Evolutionary conservation across 2,113 vertebrate genomes (phyloP), one percentile per base, ranked within the genome.

Genomic region (Corydoras maculifer): DNA sequence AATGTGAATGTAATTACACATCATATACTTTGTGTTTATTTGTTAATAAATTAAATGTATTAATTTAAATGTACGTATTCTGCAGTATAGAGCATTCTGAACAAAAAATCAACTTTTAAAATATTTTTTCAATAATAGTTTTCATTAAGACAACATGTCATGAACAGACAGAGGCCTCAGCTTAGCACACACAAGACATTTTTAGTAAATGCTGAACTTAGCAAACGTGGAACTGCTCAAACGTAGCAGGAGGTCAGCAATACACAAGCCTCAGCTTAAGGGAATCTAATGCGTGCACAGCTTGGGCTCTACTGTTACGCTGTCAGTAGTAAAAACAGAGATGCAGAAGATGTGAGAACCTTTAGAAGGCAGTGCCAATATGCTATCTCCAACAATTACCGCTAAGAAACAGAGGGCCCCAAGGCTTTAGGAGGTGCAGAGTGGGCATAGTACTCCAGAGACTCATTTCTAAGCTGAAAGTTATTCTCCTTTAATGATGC

Each of bases 241-340:
- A 15, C 12, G 51, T 60, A 50, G 18, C 53, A 35, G 63, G 18
- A 18, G 13, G 30, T 14, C 29, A 12, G 53, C 13, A 53, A 53
- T 55, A 32, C 29, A 55, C 25, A 55, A 73, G 11, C 5, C 55
- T 31, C 8, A 25, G 51, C 18, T 29, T n/a, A 53, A 43, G 18
- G 43, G 59, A 62, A 68, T 55, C 11, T 2, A n/a, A 31, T 59
- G 63, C 25, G 11, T 30, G 58, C 18, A 35, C 48, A 53, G 48
- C 12, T 15, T 8, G 10, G 65, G 15, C 65, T 82, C 82, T 82
- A 76, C 65, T 80, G 70, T 86, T 86, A 78, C 82, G 74, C 73
- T 68, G 70, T 73, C 75, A 25, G 53, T 73, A 77, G 77, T 83
- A 82, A 84, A 84, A 57, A 86, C 79, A 82, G 77, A 82, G 79